Evolutionary conservation across 35 echinoderm and acorn worm genomes (phyloP).

Genomic region (Anneissia japonica): DNA sequence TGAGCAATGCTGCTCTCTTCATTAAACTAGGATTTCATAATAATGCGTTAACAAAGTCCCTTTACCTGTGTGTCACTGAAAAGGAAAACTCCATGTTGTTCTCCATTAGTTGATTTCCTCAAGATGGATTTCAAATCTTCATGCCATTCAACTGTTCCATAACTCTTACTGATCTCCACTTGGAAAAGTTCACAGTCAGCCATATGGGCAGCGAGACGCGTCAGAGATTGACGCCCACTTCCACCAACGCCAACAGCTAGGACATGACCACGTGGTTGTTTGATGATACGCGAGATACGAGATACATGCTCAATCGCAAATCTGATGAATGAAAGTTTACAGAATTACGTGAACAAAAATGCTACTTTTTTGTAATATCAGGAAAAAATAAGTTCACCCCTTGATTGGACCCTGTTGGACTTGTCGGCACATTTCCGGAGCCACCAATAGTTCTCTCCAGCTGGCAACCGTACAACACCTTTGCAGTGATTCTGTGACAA

Average conservation of each 20-base stretch:
- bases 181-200: constrained; percentile 96
- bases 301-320: constrained; percentile 99
- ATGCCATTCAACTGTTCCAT: constrained; percentile 77
- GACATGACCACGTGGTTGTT: constrained; percentile 82
- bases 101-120: constrained; percentile 86
- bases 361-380: too few relatives aligned
- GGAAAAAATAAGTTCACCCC: too few relatives aligned
- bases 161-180: constrained; percentile 97
- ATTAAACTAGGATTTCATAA: too few relatives aligned
- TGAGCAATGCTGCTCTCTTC: too few relatives aligned
- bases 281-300: constrained; percentile 93
- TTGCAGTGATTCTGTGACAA: too few relatives aligned
- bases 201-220: constrained; percentile 86
- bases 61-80: constrained; percentile 97
- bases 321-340: constrained; percentile 25
- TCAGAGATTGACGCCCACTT: constrained; percentile 94
- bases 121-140: constrained; percentile 90
- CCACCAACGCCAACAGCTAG: constrained; percentile 89
- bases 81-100: constrained; percentile 97
- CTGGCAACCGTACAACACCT: too few relatives aligned
- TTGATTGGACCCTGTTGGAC: too few relatives aligned
- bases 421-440: too few relatives aligned
- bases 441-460: too few relatives aligned
- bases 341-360: too few relatives aligned
- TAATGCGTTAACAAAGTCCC: too few relatives aligned